Percentiles rank a stretch among this genome's conserved stretches.
Evolutionary conservation across 2,113 vertebrate genomes (phyloP).

Genomic region (Tragelaphus scriptus): DNA sequence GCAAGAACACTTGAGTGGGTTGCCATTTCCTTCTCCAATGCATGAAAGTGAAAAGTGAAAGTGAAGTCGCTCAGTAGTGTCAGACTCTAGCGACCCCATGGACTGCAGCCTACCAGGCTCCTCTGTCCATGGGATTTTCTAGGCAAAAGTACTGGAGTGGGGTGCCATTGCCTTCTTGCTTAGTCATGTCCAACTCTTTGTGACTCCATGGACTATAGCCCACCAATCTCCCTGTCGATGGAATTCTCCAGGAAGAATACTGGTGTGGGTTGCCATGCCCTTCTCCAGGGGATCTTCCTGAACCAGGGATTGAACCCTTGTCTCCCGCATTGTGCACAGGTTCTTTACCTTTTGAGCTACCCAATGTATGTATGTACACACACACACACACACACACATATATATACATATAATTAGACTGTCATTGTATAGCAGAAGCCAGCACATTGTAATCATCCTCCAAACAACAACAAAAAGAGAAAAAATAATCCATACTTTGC

Average conservation of each 20-base stretch:
- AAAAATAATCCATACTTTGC: neutral
- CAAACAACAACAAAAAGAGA: neutral
- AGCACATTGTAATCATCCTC: neutral
- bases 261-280: neutral
- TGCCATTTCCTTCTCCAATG: no score
- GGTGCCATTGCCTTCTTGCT: no score
- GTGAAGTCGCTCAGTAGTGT: no score
- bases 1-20: no score
- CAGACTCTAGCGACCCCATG: no score
- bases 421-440: neutral
- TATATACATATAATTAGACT: neutral
- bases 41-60: no score
- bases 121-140: no score
- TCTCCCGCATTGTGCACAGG: neutral
- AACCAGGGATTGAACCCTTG: neutral
- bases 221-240: neutral
- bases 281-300: neutral
- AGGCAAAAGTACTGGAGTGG: no score
- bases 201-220: neutral
- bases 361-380: neutral
- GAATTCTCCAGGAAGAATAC: neutral
- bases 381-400: no score
- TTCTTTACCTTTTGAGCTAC: neutral
- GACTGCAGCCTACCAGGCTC: no score
- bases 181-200: neutral